These are phyloP conservation scores for Oligia fasciuncula DNA, from an alignment of 2,888 invertebrate genomes.

Conservation along the genomic window DNA sequence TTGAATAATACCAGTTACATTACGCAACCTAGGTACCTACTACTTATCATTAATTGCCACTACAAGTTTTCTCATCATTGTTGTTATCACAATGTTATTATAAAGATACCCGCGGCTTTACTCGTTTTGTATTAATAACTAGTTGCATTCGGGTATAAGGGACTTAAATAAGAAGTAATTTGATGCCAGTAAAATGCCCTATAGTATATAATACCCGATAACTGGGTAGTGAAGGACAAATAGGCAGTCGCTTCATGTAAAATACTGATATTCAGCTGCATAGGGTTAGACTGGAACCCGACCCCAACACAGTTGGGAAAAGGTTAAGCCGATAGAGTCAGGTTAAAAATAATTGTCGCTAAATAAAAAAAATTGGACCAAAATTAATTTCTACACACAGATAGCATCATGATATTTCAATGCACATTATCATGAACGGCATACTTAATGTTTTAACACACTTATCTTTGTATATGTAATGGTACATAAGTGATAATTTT, in stretches of 20 bases:
- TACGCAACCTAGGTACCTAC: background rate
- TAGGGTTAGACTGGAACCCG: too few relatives aligned
- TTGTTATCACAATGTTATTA: background rate
- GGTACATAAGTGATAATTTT: slow-evolving; percentile 12
- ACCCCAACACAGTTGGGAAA: too few relatives aligned
- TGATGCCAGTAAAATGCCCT: background rate
- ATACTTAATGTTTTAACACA: background rate
- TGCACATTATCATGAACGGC: background rate
- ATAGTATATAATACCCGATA: too few relatives aligned
- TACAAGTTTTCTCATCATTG: slow-evolving; percentile 6
- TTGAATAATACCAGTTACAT: background rate
- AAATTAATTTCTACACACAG: background rate
- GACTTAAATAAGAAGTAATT: background rate
- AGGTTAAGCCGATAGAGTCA: too few relatives aligned
- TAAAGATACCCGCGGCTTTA: background rate
- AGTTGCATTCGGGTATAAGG: background rate
- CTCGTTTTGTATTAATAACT: background rate
- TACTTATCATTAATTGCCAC: slow-evolving; percentile 17
- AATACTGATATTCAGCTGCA: too few relatives aligned
- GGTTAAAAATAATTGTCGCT: background rate
- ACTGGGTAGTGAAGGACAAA: too few relatives aligned
- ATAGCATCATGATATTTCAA: slow-evolving; percentile 1
- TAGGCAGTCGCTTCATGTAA: too few relatives aligned
- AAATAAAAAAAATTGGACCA: background rate
- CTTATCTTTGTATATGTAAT: slow-evolving; percentile 6